A percentile compares a stretch with the other conserved stretches of the same genome.
Evolutionary conservation across 2,113 vertebrate genomes (phyloP).

Genomic region (Pagrus major): DNA sequence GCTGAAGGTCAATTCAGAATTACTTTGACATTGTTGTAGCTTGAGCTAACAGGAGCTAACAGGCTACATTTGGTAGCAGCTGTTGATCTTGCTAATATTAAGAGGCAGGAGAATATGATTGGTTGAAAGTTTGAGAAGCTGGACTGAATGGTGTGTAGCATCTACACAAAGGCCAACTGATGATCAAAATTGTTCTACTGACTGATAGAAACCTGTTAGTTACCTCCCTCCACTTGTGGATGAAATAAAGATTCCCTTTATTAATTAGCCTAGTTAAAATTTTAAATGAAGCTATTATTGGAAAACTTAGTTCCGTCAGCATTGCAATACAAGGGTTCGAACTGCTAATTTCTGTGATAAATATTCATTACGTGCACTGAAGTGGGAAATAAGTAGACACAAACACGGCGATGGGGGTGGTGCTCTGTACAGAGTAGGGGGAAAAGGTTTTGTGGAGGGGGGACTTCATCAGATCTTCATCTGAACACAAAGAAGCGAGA

Average conservation of each 20-base stretch:
- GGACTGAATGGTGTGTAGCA: not conserved
- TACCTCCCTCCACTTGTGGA: not conserved
- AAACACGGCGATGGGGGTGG: conserved; percentile 16
- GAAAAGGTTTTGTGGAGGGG: conserved; percentile 9
- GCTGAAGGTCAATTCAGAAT: not conserved
- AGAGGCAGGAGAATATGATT: not conserved
- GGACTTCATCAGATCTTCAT: conserved; percentile 72
- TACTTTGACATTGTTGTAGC: not conserved
- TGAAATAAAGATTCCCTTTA: conserved; percentile 4
- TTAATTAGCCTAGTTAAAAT: conserved; percentile 22
- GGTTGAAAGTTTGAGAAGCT: not conserved
- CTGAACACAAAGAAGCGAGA: conserved; percentile 76
- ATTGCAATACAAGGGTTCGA: not conserved
- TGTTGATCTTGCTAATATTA: not conserved
- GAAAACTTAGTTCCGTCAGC: not conserved
- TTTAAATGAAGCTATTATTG: not conserved
- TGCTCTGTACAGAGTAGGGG: conserved; percentile 26
- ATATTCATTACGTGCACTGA: conserved; percentile 63
- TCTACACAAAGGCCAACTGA: not conserved
- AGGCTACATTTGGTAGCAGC: not conserved
- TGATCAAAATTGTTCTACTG: not conserved
- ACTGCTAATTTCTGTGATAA: conserved; percentile 36
- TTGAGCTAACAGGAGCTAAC: not conserved
- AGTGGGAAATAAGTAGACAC: conserved; percentile 56
- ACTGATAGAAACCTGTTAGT: not conserved